Evolutionary conservation across 2,797 vertebrate species (phyloP), one percentile per base, ranked within the genome.

Genomic region (Typhlichthys subterraneus): DNA sequence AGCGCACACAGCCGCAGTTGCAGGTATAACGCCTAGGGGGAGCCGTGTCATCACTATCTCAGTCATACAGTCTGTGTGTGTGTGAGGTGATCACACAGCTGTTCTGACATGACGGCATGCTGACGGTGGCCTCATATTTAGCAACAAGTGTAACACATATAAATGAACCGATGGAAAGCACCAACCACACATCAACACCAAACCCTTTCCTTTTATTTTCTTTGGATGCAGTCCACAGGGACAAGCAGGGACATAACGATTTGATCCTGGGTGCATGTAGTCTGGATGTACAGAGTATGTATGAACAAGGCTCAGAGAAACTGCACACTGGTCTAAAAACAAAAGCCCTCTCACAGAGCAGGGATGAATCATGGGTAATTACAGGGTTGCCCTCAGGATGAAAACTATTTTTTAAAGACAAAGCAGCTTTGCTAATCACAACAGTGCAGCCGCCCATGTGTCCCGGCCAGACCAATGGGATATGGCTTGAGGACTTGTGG

Each of bases 361-460:
- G 71, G 73, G 81, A 80, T 86, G 73, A 89, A 84, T 84, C 82
- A 82, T 63, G 67, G 76, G 79, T 84, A 73, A 84, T 86, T 80
- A 76, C 48, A 72, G 85, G 73, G 73, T 72, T 76, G 66, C 73
- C 84, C 86, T 85, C 66, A 78, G 84, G 76, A 80, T 74, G 69
- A 82, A 82, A 77, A 81, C 62, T 67, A 64, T 75, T 85, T 83
- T 80, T 85, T 65, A 65, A 75, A 59, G 70, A 75, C 66, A 82
- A 78, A 85, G 74, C 80, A 67, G 76, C 69, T 57, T 72, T 17
- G 58, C 80, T 86, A 89, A 91, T 90, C 86, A 86, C 82, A 75
- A 72, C 70, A 76, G 67, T 67, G 75, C 77, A 79, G 83, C 79
- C 82, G 87, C 75, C 79, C 56, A 69, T 73, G 67, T 85, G 88